Base-by-base conservation (phyloP, 2,797 vertebrate genomes). In the Leontocebus nigricollis region DNA sequence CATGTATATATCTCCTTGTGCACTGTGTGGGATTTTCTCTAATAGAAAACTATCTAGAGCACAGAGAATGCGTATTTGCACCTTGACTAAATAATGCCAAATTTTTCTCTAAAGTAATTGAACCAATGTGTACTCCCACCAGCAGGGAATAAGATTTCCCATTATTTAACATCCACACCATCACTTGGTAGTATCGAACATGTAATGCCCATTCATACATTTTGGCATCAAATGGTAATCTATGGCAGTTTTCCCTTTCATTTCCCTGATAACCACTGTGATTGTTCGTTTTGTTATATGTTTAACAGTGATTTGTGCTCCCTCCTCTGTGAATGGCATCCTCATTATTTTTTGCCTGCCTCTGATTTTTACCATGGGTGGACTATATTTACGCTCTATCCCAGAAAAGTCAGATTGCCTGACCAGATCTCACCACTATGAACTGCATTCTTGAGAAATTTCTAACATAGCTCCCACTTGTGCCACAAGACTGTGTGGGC, bases 351-450 rank as follows among this genome's bases (percentile, higher is more conserved):
- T 92, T 72, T 84, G 41, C 26, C 48, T 33, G 36, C 7, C 44
- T 93, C 85, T 92, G 44, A 36, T 36, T 84, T 95, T 88, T 57
- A 76, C 76, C 13, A 14, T 6, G 73, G 50, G 36, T 50, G 57
- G 33, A 59, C 52, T 86, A 4, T 57, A 75, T 52, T 85, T 70
- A 41, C 11, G 41, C 14, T 44, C 48, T 24, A 30, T 44, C 30
- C 36, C 50, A 70, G 50, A 81, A 80, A 85, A 82, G 11, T 55
- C 41, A 81, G 46, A 79, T 77, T 59, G 4, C 36, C 33, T 61
- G 50, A 52, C 30, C 72, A 59, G 46, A 24, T 77, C 48, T 94
- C 72, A 44, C 26, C 24, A 26, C 4, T 15, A 7, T 76, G 92
- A 75, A 46, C 0, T 52, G 46, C 36, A 52, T 82, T 70, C 55